Conservation (phyloP, 2,888 invertebrate genomes). For the Dryocosmus kuriphilus region DNA sequence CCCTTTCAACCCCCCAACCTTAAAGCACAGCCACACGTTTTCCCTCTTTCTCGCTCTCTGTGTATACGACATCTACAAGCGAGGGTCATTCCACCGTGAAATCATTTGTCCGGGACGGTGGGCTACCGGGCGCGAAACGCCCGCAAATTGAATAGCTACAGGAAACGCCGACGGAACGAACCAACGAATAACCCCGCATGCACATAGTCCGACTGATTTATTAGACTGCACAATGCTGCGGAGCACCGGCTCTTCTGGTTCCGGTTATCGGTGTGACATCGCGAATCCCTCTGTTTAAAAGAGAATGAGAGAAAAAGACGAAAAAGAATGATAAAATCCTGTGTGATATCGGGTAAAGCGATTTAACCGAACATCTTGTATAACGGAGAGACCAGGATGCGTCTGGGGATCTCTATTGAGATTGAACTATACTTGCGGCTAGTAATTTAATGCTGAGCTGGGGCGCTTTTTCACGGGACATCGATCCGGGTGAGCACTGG, state of each 20-base stretch:
- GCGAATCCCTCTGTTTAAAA: constrained; percentile 40
- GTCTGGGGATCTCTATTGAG: not conserved
- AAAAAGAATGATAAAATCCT: constrained; percentile 8
- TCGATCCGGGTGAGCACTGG: constrained; percentile 25
- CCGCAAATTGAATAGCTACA: constrained; percentile 70
- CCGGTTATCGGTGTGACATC: constrained; percentile 52
- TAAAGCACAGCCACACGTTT: constrained; percentile 32
- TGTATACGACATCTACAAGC: constrained; percentile 60
- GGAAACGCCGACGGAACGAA: constrained; percentile 67
- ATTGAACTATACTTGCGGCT: constrained; percentile 13
- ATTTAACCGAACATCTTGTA: not conserved
- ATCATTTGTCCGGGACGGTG: constrained; percentile 66
- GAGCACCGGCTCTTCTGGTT: constrained; percentile 54
- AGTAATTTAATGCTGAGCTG: constrained; percentile 30
- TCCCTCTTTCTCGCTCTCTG: constrained; percentile 21
- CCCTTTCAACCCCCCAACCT: constrained; percentile 46
- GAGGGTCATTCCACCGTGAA: constrained; percentile 64
- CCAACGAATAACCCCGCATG: constrained; percentile 63
- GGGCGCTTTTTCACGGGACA: constrained; percentile 14
- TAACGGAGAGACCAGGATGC: not conserved
- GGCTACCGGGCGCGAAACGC: constrained; percentile 63
- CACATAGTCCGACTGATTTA: constrained; percentile 47
- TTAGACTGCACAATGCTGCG: constrained; percentile 43
- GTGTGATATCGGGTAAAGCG: not conserved
- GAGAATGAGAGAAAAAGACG: not conserved